A percentile compares a stretch with the other conserved stretches of the same genome.
Evolutionary conservation across 2,113 vertebrate genomes (phyloP).

Genomic region (Nycticebus coucang): DNA sequence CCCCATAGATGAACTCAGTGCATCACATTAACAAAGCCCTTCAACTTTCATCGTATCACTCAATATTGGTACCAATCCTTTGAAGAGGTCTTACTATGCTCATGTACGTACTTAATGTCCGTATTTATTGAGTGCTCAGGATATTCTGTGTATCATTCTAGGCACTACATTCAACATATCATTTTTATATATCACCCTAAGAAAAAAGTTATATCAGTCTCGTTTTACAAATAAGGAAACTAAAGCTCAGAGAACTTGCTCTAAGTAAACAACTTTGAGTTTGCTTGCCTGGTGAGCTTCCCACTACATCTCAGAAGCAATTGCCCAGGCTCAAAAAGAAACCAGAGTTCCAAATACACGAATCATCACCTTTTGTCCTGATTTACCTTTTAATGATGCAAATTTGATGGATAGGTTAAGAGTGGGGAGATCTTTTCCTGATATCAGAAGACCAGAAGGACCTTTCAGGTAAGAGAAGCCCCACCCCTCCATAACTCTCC

Average conservation of each 20-base stretch:
- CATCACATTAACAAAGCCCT: not conserved
- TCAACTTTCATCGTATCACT: not conserved
- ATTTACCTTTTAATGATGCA: not conserved
- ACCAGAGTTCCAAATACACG: not conserved
- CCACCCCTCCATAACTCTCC: not conserved
- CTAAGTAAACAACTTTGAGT: not conserved
- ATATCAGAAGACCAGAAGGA: not conserved
- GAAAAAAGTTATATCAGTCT: not conserved
- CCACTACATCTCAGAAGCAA: not conserved
- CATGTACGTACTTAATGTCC: not conserved
- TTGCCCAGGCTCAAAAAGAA: not conserved
- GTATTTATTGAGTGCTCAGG: not conserved
- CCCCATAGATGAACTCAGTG: too few species aligned
- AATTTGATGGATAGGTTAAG: not conserved
- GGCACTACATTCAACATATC: not conserved
- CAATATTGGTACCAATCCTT: not conserved
- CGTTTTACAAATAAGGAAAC: not conserved
- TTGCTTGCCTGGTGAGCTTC: not conserved
- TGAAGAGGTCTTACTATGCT: not conserved
- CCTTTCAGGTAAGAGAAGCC: not conserved
- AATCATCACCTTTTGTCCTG: not conserved
- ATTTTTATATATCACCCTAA: not conserved
- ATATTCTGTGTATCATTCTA: not conserved
- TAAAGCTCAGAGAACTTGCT: slow-evolving; percentile 24
- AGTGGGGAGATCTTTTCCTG: not conserved